These are phyloP conservation scores for Aporophyla lueneburgensis DNA, from an alignment of 2,888 invertebrate genomes.

Conservation along the genomic window DNA sequence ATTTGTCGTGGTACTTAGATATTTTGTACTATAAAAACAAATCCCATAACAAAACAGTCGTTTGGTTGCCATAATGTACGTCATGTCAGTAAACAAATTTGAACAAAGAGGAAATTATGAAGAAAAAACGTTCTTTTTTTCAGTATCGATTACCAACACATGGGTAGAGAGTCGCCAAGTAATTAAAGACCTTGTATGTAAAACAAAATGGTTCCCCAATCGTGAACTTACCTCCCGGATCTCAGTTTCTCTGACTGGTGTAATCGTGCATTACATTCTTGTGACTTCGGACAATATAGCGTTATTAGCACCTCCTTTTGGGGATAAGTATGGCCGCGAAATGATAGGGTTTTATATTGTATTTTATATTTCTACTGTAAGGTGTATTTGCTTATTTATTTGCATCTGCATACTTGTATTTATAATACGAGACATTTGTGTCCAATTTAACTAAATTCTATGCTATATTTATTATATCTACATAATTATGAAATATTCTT, in stretches of 20 bases:
- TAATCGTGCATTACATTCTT: neutral
- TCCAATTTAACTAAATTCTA: neutral
- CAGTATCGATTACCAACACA: too few relatives aligned
- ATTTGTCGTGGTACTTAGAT: too few relatives aligned
- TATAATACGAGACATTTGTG: neutral
- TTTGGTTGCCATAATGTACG: too few relatives aligned
- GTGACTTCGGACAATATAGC: slow-evolving; percentile 23
- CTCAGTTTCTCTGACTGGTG: neutral
- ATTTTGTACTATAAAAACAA: too few relatives aligned
- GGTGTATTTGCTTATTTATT: neutral
- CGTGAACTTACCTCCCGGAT: too few relatives aligned
- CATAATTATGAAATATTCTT: neutral
- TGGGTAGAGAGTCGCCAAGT: too few relatives aligned
- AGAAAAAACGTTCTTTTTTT: too few relatives aligned
- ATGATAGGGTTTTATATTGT: neutral
- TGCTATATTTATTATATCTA: neutral
- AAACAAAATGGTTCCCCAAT: neutral
- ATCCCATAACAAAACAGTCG: too few relatives aligned
- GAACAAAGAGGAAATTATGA: too few relatives aligned
- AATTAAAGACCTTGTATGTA: neutral
- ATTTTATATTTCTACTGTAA: neutral
- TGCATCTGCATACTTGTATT: neutral
- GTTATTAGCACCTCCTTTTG: neutral
- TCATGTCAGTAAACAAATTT: too few relatives aligned
- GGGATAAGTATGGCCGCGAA: neutral